Evolutionary conservation across 2,797 vertebrate genomes (phyloP), one percentile per base, ranked within the genome.

Genomic region (Acrossocheilus fasciatus): DNA sequence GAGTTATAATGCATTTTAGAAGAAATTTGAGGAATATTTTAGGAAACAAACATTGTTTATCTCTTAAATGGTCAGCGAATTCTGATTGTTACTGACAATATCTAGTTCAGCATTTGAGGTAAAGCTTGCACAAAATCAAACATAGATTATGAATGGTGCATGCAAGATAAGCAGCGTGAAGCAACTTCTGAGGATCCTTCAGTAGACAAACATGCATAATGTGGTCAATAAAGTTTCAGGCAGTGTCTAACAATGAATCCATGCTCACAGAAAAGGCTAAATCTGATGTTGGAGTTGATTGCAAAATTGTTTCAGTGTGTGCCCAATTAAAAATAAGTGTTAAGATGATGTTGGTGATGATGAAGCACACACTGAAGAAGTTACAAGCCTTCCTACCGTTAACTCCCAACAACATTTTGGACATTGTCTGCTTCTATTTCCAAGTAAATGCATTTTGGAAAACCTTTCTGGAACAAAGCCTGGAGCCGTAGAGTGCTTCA

Each of bases 401-500:
- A 69, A 64, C 0, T 64, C 41, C 7, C 34, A 20, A 69, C 34
- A 39, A 36, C 17, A 39, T 75, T 59, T 26, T 45, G 52, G 36
- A 82, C 14, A 30, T 20, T 11, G 50, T 43, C 50, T 59, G 81
- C 39, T 74, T 62, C 70, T 17, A 5, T 66, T 75, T 2, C 18
- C 45, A 62, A n/a, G 52, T 3, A 75, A 75, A 64, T 39, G 14
- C 26, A 83, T 62, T 74, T 83, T 57, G 36, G 52, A 18, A 75
- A 64, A 36, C 41, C 64, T 75, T 36, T 75, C 59, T 75, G 82
- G 57, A 66, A 73, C 57, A 75, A 75, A 75, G 43, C 57, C 72
- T 59, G 59, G 20, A 59, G 52, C 8, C 6, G 0, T 39, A 50
- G 30, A 50, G 43, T 1, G 0, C n/a, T 57, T 66, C 41, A 64